These are phyloP conservation scores for Tetramorium alpestre DNA, from an alignment of 1,140 invertebrate species.

Conservation along the genomic window DNA sequence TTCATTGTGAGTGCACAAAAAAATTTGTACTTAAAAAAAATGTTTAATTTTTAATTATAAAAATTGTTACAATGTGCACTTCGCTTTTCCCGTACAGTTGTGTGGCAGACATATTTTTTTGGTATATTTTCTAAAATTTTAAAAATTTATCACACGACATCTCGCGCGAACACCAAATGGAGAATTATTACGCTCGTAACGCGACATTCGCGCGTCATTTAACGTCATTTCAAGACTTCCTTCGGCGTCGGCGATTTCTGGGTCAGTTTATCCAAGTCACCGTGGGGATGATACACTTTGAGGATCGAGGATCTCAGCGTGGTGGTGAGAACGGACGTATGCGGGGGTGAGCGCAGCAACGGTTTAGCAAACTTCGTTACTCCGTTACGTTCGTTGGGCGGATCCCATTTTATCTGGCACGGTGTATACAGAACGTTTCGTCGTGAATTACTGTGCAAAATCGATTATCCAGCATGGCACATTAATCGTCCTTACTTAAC, in stretches of 20 bases:
- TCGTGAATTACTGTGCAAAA: constrained; percentile 43
- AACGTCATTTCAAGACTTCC: background rate
- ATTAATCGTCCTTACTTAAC: constrained; percentile 50
- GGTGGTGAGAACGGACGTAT: background rate
- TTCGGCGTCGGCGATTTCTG: constrained; percentile 56
- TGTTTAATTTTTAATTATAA: background rate
- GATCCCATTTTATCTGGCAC: constrained; percentile 43
- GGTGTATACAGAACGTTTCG: constrained; percentile 44
- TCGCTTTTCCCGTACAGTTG: background rate
- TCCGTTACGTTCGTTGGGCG: constrained; percentile 52
- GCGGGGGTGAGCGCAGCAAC: background rate
- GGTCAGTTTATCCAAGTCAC: constrained; percentile 64
- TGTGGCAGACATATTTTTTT: background rate
- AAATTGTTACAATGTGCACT: background rate
- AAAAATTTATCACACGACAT: background rate
- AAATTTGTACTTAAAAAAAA: background rate
- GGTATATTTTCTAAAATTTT: background rate
- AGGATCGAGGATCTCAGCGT: background rate
- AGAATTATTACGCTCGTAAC: background rate
- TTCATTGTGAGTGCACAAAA: background rate
- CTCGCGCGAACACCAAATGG: background rate
- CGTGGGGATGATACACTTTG: background rate
- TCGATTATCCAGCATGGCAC: constrained; percentile 42
- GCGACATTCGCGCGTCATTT: too few species aligned
- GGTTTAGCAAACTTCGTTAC: constrained; percentile 68